Percentiles rank a stretch among this genome's conserved stretches.
These are phyloP conservation scores for Melanotaenia nigrans DNA, from an alignment of 2,797 vertebrate genomes.

Conservation along the genomic window DNA sequence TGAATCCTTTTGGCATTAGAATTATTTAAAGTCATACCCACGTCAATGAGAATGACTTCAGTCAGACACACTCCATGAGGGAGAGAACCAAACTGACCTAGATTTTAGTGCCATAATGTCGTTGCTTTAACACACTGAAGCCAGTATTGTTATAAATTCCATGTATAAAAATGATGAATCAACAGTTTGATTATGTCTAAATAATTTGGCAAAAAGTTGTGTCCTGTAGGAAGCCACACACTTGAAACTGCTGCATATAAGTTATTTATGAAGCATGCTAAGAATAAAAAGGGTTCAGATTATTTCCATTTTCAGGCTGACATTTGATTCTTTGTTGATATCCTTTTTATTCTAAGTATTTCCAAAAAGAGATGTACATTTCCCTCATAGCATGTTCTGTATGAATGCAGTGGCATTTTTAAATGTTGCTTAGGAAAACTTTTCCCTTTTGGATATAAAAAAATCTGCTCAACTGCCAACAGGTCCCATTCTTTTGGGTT, in stretches of 20 bases:
- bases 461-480: neutral
- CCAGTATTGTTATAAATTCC: neutral
- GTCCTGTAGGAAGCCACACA: neutral
- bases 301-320: neutral
- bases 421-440: constrained; percentile 33
- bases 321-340: neutral
- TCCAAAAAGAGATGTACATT: neutral
- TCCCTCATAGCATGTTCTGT: neutral
- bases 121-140: neutral
- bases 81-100: neutral
- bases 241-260: neutral
- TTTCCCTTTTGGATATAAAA: constrained; percentile 9
- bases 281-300: neutral
- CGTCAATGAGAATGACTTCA: neutral
- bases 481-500: constrained; percentile 24
- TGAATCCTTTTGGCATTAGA: neutral
- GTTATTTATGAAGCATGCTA: neutral
- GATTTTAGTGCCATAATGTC: neutral
- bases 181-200: neutral
- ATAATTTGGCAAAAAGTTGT: neutral
- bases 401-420: constrained; percentile 19
- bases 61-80: neutral
- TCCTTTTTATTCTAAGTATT: neutral
- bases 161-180: neutral
- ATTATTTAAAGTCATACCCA: neutral